Conservation (phyloP, 2,888 invertebrate species). For the Drosophila fungiperda region DNA sequence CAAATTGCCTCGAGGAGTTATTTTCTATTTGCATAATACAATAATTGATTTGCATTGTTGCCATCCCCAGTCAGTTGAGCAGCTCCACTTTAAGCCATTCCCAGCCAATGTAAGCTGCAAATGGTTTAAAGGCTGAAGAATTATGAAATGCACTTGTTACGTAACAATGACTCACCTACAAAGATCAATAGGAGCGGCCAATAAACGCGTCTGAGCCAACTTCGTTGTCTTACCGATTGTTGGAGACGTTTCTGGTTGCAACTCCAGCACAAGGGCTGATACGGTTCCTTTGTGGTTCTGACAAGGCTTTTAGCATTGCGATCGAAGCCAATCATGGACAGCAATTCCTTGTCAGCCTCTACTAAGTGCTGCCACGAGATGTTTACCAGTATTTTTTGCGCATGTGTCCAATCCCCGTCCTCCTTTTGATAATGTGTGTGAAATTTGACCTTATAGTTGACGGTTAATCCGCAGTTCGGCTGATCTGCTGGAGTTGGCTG, state of each 20-base stretch:
- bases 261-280: conserved; percentile 19
- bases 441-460: conserved; percentile 2
- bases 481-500: background rate
- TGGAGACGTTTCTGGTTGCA: conserved; percentile 7
- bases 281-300: background rate
- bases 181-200: background rate
- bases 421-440: rapidly evolving
- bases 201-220: background rate
- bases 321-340: background rate
- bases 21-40: conserved; percentile 61
- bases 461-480: background rate
- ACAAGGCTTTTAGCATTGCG: background rate
- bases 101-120: conserved; percentile 1
- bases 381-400: background rate
- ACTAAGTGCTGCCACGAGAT: conserved; percentile 15
- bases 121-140: background rate
- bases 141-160: background rate
- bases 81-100: background rate
- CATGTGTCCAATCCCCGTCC: conserved; percentile 1
- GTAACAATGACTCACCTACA: conserved; percentile 18
- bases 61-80: background rate
- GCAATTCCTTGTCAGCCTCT: conserved; percentile 5
- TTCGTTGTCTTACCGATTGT: background rate
- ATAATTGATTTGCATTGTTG: conserved; percentile 47
- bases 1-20: conserved; percentile 40